phyloP scores from a whole-genome alignment of 2,888 invertebrate genomes.

The Glaucopsyche alexis region DNA sequence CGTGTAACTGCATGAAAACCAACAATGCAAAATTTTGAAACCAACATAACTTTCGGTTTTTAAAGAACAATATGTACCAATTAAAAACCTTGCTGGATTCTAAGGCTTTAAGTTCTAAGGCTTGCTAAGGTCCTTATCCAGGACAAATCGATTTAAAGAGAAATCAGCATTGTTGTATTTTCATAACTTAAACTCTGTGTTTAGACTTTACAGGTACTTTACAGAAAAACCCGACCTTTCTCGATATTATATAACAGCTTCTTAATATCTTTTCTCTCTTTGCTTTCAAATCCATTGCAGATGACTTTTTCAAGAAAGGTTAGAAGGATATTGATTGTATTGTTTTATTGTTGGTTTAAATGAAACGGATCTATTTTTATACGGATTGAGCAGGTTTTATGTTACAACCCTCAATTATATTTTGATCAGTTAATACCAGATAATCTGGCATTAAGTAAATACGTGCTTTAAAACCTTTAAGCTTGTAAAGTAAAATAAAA shows the following conservation, averaged over 20 bases:
- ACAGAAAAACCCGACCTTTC: neutral
- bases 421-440: neutral
- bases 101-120: no score
- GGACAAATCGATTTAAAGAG: no score
- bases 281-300: slow-evolving; percentile 15
- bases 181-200: neutral
- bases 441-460: no score
- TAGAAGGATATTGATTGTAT: neutral
- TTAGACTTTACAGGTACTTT: neutral
- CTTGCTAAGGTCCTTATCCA: no score
- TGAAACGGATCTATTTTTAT: neutral
- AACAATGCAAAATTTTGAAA: no score
- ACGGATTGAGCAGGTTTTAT: neutral
- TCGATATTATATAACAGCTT: neutral
- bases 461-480: no score
- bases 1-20: no score
- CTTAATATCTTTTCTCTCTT: slow-evolving; percentile 16
- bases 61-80: no score
- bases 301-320: neutral
- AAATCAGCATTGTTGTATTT: no score
- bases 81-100: no score
- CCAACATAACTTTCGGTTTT: no score
- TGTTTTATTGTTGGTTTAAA: slow-evolving; percentile 4
- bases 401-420: neutral
- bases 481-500: no score